Evolutionary conservation across 1,140 invertebrate genomes (phyloP), one percentile per base, ranked within the genome.

Genomic region (Andricus grossulariae): DNA sequence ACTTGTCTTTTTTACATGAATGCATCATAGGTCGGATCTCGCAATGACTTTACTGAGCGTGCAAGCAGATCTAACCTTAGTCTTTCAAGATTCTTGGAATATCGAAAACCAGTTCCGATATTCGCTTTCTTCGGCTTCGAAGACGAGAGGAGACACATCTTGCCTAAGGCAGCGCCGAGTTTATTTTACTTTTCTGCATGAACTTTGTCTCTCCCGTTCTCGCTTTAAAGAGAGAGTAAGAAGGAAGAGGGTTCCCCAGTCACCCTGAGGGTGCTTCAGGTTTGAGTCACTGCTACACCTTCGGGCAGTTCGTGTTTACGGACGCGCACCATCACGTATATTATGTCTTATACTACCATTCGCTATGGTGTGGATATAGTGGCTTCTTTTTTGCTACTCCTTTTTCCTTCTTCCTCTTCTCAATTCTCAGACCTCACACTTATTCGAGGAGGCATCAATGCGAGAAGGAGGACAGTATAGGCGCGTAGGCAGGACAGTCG

Each of bases 181-280:
- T 66, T 66, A 66, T 66, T 66, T 66, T 66, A 66, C 60, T 66
- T 66, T 32, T 60, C 57, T 66, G 60, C 60, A 66, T 66, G 60
- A 66, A 66, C 25, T 66, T 73, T 21, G 52, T 74, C 25, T 74
- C 52, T 71, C 18, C 72, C 71, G 70, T 72, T 71, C 49, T 76
- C 39, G 18, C 45, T 54, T 50, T 60, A 12, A 72, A 39, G 57
- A 66, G 32, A 66, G 60, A 66, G 60, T 16, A 66, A 45, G 60
- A 66, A 51, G 54, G 54, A 45, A 72, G 79, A 82, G 87, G 84
- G 73, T 83, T 87, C 82, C 87, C 87, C 84, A 86, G 83, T 86
- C 78, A 84, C 75, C 87, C 87, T 76, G 72, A 74, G 85, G 86
- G 83, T 83, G 79, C 79, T 66, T 79, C n/a, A 73, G 52, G 32